A percentile compares a stretch with the other conserved stretches of the same genome.
These are phyloP conservation scores for Piprites chloris DNA, from an alignment of 2,113 vertebrate genomes.

Conservation along the genomic window DNA sequence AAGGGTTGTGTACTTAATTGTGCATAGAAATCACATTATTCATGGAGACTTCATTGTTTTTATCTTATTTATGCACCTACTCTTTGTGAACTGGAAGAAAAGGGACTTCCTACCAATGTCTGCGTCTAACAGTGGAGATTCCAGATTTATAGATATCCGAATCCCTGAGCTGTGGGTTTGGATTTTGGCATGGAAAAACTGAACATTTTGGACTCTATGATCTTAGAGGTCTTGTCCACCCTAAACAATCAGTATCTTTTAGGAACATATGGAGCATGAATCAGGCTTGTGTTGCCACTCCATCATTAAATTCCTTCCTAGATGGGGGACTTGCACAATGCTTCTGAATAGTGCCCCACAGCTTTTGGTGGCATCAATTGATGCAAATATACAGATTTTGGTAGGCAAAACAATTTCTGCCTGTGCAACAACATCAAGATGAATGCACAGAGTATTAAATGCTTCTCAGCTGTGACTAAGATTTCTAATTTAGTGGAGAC, in stretches of 20 bases:
- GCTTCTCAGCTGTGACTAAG: background rate
- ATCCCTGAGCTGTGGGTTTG: background rate
- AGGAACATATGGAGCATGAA: background rate
- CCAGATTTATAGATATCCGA: background rate
- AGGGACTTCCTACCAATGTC: accelerated
- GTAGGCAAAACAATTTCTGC: background rate
- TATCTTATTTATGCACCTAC: background rate
- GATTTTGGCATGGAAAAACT: background rate
- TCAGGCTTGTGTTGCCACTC: background rate
- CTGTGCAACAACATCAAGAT: background rate
- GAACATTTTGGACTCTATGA: background rate
- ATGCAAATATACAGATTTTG: background rate
- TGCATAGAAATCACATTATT: background rate
- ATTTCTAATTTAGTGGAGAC: background rate
- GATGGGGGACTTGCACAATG: accelerated
- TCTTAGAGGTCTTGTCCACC: background rate
- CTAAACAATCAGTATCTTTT: background rate
- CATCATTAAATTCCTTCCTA: background rate
- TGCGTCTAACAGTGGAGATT: background rate
- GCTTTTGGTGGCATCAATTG: background rate
- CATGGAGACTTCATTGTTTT: background rate
- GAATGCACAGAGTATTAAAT: background rate
- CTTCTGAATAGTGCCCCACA: background rate
- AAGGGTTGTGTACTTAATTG: background rate
- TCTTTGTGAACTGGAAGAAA: background rate